phyloP scores from a whole-genome alignment of 2,888 invertebrate genomes.

The Drosophila meridionalis region DNA sequence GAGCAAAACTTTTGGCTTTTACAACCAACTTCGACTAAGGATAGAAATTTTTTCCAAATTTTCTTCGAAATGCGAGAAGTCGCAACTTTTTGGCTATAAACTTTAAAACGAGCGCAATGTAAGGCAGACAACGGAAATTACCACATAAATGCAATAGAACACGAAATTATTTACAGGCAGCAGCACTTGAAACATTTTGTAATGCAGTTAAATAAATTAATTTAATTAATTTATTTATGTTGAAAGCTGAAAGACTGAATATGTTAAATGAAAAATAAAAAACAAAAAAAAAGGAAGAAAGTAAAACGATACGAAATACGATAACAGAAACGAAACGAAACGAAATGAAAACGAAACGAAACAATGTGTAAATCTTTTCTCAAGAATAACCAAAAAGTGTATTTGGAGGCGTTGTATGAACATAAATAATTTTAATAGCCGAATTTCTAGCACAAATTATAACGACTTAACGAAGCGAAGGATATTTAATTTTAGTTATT shows the following conservation, averaged over 20 bases:
- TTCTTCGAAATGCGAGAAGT: conserved; percentile 39
- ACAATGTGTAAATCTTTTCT: conserved; percentile 65
- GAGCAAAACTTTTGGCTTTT: conserved; percentile 77
- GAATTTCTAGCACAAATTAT: conserved; percentile 79
- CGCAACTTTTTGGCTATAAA: conserved; percentile 79
- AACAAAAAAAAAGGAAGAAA: conserved; percentile 39
- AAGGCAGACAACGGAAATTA: conserved; percentile 71
- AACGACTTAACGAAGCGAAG: conserved; percentile 56
- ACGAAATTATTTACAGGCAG: conserved; percentile 79
- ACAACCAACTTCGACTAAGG: conserved; percentile 75
- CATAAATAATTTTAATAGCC: conserved; percentile 80
- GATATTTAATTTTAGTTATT: neutral
- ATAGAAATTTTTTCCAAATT: conserved; percentile 76
- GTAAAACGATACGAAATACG: conserved; percentile 35
- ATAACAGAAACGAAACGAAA: conserved; percentile 34
- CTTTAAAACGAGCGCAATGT: conserved; percentile 71
- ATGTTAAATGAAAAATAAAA: conserved; percentile 75
- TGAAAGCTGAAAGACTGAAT: conserved; percentile 83
- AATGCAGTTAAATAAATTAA: conserved; percentile 80
- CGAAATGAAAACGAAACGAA: conserved; percentile 49
- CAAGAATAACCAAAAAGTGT: conserved; percentile 28
- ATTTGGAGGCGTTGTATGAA: conserved; percentile 48
- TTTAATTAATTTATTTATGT: conserved; percentile 83
- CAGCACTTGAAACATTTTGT: conserved; percentile 64
- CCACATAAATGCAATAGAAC: conserved; percentile 80